Evolutionary conservation across 2,113 vertebrate genomes (phyloP).

Genomic region (Microtus ochrogaster): DNA sequence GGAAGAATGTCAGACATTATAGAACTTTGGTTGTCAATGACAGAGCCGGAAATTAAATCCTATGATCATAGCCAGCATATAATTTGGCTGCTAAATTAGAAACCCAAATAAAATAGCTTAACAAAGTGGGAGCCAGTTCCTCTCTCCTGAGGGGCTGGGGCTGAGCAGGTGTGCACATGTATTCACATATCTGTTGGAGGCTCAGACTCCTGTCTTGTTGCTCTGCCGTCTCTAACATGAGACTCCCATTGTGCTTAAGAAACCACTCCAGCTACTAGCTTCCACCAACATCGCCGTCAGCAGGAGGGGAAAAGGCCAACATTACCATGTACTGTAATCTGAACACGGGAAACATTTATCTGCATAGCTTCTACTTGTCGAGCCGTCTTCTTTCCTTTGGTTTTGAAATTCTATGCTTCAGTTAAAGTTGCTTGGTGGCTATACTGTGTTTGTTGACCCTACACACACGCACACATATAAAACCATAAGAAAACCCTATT

Average conservation of each 20-base stretch:
- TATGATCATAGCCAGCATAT: not conserved
- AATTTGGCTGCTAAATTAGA: not conserved
- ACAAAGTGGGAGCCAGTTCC: not conserved
- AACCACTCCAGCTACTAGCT: not conserved
- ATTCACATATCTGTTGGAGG: not conserved
- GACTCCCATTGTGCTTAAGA: not conserved
- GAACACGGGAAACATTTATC: not conserved
- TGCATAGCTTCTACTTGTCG: not conserved
- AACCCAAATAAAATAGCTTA: constrained; percentile 14
- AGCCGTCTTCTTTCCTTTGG: not conserved
- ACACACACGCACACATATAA: not conserved
- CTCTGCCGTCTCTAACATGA: not conserved
- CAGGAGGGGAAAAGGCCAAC: not conserved
- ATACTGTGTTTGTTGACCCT: not conserved
- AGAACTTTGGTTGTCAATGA: not conserved
- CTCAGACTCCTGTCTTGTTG: not conserved
- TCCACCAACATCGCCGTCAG: not conserved
- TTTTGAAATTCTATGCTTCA: constrained; percentile 40
- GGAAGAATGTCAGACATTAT: not conserved
- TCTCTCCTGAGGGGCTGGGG: not conserved
- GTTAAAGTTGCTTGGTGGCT: constrained; percentile 4
- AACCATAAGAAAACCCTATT: not conserved
- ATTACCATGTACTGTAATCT: too few species aligned
- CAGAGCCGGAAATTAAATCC: not conserved
- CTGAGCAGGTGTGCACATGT: not conserved